A percentile compares a stretch with the other conserved stretches of the same genome.
Conservation (phyloP, 2,888 invertebrate genomes). For the Metellina segmentata region DNA sequence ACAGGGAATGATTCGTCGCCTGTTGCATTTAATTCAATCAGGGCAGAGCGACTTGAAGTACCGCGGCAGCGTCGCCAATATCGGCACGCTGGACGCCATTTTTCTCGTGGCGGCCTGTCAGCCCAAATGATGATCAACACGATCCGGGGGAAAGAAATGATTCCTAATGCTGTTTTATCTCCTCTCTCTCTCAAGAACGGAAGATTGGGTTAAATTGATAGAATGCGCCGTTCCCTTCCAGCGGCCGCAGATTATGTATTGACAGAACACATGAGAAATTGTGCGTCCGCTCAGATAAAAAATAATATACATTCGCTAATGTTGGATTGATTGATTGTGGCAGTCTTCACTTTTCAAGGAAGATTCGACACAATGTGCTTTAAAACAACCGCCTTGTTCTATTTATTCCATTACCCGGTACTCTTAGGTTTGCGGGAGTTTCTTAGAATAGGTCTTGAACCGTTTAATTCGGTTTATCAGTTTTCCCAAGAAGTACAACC, state of each 20-base stretch:
- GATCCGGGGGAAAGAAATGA: conserved; percentile 65
- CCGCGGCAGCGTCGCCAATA: conserved; percentile 55
- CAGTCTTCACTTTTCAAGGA: not conserved
- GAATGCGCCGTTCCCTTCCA: conserved; percentile 55
- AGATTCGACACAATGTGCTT: not conserved
- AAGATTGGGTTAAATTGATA: conserved; percentile 75
- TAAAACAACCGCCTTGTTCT: not conserved
- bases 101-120: conserved; percentile 68
- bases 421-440: too few species aligned
- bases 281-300: conserved; percentile 34
- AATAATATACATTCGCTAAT: conserved; percentile 46
- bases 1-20: conserved; percentile 58
- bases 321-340: conserved; percentile 34
- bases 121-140: conserved; percentile 75
- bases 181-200: conserved; percentile 7
- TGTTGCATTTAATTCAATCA: conserved; percentile 74
- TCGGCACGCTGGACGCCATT: conserved; percentile 44
- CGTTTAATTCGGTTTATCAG: too few species aligned
- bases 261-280: conserved; percentile 42
- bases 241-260: not conserved
- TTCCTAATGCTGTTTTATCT: conserved; percentile 76
- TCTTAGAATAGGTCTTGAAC: too few species aligned
- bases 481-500: too few species aligned
- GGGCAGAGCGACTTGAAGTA: conserved; percentile 54
- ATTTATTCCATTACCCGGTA: too few species aligned